phyloP scores from a whole-genome alignment of 2,888 invertebrate genomes.

The Rhingia campestris region DNA sequence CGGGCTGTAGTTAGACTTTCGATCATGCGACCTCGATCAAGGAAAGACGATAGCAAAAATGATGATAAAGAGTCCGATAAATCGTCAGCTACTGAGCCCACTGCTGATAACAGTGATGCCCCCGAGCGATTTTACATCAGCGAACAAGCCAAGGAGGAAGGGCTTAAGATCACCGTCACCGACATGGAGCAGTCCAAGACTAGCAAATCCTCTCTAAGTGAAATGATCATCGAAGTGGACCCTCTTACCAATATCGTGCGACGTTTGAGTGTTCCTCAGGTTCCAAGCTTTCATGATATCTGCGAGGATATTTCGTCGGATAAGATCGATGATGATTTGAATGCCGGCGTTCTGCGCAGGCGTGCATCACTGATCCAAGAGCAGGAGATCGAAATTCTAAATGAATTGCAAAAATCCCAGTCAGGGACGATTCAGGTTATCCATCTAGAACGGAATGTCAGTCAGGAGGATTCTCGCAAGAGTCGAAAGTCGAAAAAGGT shows the following conservation, averaged over 20 bases:
- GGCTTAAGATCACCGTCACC: constrained; percentile 59
- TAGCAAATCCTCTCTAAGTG: constrained; percentile 71
- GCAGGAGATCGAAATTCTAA: constrained; percentile 81
- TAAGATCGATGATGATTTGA: constrained; percentile 84
- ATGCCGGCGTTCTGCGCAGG: constrained; percentile 84
- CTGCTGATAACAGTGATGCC: constrained; percentile 81
- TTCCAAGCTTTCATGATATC: constrained; percentile 84
- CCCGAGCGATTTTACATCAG: constrained; percentile 74
- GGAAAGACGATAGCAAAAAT: constrained; percentile 54
- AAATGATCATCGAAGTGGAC: constrained; percentile 79
- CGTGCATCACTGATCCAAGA: constrained; percentile 85
- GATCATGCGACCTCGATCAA: constrained; percentile 83
- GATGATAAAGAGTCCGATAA: constrained; percentile 75
- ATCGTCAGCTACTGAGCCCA: constrained; percentile 83
- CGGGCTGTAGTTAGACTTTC: constrained; percentile 89
- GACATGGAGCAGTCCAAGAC: constrained; percentile 74
- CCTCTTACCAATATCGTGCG: constrained; percentile 79
- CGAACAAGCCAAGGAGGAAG: constrained; percentile 77
- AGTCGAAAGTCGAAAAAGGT: constrained; percentile 78
- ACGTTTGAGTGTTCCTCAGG: constrained; percentile 81
- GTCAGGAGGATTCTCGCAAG: constrained; percentile 79
- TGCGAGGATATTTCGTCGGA: constrained; percentile 84
- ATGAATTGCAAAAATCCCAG: constrained; percentile 80
- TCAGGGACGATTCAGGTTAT: constrained; percentile 81
- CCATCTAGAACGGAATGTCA: constrained; percentile 80